These are phyloP conservation scores for Cylloceria caligata DNA, from an alignment of 2,888 invertebrate genomes.

Conservation along the genomic window DNA sequence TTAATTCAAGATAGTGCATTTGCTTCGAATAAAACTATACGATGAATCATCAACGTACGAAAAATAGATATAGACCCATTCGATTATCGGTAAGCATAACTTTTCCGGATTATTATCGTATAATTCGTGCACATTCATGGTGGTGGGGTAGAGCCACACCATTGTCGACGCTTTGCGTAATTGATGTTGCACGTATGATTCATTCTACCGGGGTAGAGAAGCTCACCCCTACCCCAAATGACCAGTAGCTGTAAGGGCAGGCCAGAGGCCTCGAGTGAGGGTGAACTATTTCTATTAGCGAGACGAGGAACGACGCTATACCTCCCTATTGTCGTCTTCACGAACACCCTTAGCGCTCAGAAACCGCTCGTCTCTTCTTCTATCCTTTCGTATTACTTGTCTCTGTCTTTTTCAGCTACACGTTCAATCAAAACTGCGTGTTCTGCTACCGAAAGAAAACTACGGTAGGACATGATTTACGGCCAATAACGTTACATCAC, in stretches of 20 bases:
- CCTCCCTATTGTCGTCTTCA: not conserved
- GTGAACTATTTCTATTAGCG: constrained; percentile 47
- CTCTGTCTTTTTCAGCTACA: constrained; percentile 34
- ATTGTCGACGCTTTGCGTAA: constrained; percentile 40
- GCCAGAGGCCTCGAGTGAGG: constrained; percentile 13
- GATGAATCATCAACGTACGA: constrained; percentile 11
- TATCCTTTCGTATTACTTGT: constrained; percentile 22
- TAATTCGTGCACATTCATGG: not conserved
- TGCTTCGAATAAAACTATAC: not conserved
- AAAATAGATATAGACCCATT: constrained; percentile 2
- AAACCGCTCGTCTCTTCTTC: constrained; percentile 9
- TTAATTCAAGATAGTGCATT: constrained; percentile 15
- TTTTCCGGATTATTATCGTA: not conserved
- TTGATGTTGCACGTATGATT: constrained; percentile 54
- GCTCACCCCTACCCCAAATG: constrained; percentile 20
- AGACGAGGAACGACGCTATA: constrained; percentile 32
- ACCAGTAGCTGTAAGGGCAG: constrained; percentile 15
- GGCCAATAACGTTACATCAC: constrained; percentile 62
- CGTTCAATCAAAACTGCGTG: constrained; percentile 61
- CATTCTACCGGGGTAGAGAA: constrained; percentile 20
- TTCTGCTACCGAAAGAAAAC: constrained; percentile 31
- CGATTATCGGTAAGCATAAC: not conserved
- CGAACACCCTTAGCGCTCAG: not conserved
- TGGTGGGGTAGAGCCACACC: not conserved
- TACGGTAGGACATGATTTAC: constrained; percentile 56